These are phyloP conservation scores for Lepidotrigona ventralis DNA, from an alignment of 1,140 invertebrate genomes.

Conservation along the genomic window DNA sequence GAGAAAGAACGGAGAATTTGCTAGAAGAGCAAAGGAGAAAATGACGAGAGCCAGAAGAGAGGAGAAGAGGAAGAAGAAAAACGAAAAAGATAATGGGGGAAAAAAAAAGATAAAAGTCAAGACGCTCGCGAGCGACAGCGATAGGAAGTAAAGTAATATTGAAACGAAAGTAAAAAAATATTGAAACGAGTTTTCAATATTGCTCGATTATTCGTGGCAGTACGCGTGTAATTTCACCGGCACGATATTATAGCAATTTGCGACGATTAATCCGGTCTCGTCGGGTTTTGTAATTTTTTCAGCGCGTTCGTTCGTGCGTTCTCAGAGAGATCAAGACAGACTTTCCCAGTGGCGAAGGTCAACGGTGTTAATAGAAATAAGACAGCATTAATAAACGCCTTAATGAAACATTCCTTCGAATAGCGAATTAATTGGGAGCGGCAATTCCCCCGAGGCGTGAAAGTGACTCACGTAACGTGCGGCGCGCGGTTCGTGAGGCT, in stretches of 20 bases:
- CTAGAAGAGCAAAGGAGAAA: no score
- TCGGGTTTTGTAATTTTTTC: slow-evolving; percentile 58
- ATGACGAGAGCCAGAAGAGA: no score
- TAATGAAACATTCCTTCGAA: slow-evolving; percentile 73
- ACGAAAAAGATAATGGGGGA: no score
- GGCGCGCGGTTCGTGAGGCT: slow-evolving; percentile 32
- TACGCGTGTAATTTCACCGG: slow-evolving; percentile 48
- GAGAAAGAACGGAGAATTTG: neutral
- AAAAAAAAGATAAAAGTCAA: neutral
- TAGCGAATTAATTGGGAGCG: slow-evolving; percentile 70
- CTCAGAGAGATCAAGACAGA: slow-evolving; percentile 59
- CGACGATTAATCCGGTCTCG: slow-evolving; percentile 54
- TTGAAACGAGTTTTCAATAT: slow-evolving; percentile 57
- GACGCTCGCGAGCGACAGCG: slow-evolving; percentile 7
- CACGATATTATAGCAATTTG: slow-evolving; percentile 57
- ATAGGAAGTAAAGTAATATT: no score
- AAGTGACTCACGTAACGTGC: slow-evolving; percentile 64
- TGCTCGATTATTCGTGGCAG: slow-evolving; percentile 52
- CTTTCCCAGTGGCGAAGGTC: slow-evolving; percentile 64
- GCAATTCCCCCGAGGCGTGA: slow-evolving; percentile 68
- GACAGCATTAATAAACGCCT: slow-evolving; percentile 73
- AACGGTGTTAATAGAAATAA: slow-evolving; percentile 74
- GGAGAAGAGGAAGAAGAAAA: neutral
- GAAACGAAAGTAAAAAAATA: no score
- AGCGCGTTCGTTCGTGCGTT: neutral